Percentiles rank a stretch among this genome's conserved stretches.
These are phyloP conservation scores for Drosophila mauritiana DNA, from an alignment of 1,140 invertebrate genomes.

Conservation along the genomic window DNA sequence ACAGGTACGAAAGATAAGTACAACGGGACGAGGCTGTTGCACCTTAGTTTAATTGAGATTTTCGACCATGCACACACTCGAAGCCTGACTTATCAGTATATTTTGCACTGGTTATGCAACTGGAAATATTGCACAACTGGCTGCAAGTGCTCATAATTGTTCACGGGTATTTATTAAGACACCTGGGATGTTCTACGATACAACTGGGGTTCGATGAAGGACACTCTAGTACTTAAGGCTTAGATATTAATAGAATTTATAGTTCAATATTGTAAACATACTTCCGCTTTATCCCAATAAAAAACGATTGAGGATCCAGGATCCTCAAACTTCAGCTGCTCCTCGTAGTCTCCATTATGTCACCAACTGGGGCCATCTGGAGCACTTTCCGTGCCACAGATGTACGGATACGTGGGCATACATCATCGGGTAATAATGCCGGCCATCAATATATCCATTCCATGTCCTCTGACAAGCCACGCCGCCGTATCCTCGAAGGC, in stretches of 20 bases:
- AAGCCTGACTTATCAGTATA: slow-evolving; percentile 20
- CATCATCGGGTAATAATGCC: slow-evolving; percentile 37
- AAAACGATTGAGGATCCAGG: background rate
- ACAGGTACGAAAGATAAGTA: slow-evolving; percentile 55
- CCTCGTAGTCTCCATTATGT: slow-evolving; percentile 5
- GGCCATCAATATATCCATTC: slow-evolving; percentile 26
- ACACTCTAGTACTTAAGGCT: background rate
- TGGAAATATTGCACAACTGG: slow-evolving; percentile 16
- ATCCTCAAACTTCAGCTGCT: slow-evolving; percentile 5
- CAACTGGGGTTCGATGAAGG: background rate
- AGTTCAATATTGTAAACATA: too few relatives aligned
- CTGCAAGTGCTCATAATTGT: background rate
- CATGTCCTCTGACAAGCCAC: slow-evolving; percentile 6
- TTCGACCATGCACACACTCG: slow-evolving; percentile 18
- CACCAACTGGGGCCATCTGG: slow-evolving; percentile 33
- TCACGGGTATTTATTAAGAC: slow-evolving; percentile 16
- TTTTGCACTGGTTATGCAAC: slow-evolving; percentile 20
- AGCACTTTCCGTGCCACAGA: slow-evolving; percentile 19
- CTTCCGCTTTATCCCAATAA: too few relatives aligned
- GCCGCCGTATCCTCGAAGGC: slow-evolving; percentile 19
- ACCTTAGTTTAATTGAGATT: slow-evolving; percentile 55
- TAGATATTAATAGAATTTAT: too few relatives aligned
- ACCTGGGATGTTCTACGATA: slow-evolving; percentile 14
- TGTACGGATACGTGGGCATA: slow-evolving; percentile 21
- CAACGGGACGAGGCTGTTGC: slow-evolving; percentile 46